Conservation (phyloP, 2,888 invertebrate genomes). For the Volucella bombylans region DNA sequence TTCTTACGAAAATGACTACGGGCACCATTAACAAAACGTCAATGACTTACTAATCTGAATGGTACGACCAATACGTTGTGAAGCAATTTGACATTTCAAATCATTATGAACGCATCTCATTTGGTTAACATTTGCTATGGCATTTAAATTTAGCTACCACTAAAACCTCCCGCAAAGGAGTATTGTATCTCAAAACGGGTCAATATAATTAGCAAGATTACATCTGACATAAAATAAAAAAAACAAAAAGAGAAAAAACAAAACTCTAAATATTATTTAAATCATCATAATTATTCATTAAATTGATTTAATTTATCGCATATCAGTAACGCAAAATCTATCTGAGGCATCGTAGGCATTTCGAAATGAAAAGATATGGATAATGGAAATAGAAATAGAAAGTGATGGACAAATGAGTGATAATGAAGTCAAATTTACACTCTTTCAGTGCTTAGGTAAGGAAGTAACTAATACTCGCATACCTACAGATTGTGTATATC, state of each 20-base stretch:
- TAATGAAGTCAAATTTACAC: conserved; percentile 12
- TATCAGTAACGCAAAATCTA: neutral
- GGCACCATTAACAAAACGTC: no score
- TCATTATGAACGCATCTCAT: no score
- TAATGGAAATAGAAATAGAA: conserved; percentile 26
- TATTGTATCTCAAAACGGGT: no score
- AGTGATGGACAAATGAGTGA: conserved; percentile 34
- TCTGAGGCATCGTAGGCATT: neutral
- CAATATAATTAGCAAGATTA: no score
- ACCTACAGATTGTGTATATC: neutral
- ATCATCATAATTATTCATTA: conserved; percentile 23
- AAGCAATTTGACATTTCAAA: no score
- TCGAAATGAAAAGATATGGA: conserved; percentile 30
- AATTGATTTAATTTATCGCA: conserved; percentile 1
- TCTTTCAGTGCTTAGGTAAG: neutral
- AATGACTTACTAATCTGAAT: no score
- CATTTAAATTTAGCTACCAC: no score
- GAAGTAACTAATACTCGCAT: conserved; percentile 1
- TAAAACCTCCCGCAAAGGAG: no score
- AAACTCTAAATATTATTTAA: conserved; percentile 33
- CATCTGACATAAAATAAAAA: no score
- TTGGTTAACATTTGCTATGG: no score
- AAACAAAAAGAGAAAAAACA: neutral
- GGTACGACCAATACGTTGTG: no score
- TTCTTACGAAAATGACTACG: no score